Percentiles rank a stretch among this genome's conserved stretches.
phyloP scores from a whole-genome alignment of 2,888 invertebrate genomes.

The Cosmorhoe ocellata region DNA sequence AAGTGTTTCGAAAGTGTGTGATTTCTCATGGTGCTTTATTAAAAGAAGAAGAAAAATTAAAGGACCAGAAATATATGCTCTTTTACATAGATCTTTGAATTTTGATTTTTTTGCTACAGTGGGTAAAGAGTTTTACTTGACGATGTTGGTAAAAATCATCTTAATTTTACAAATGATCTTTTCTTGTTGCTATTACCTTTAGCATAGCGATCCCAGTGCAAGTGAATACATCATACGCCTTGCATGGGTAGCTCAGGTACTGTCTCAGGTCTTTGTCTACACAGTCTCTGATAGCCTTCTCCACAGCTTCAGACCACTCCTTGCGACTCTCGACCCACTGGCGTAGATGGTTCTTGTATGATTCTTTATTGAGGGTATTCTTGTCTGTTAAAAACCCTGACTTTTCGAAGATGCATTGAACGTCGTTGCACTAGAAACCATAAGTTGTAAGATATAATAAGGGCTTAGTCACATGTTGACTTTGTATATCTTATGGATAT shows the following conservation, averaged over 20 bases:
- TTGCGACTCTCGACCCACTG: slow-evolving; percentile 59
- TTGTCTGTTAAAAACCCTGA: slow-evolving; percentile 66
- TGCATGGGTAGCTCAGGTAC: slow-evolving; percentile 63
- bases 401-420: slow-evolving; percentile 71
- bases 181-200: no score
- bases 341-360: slow-evolving; percentile 56
- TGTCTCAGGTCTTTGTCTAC: slow-evolving; percentile 67
- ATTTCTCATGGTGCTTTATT: neutral
- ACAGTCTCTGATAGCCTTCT: slow-evolving; percentile 66
- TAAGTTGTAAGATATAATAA: neutral
- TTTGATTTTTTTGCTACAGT: no score
- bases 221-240: slow-evolving; percentile 70
- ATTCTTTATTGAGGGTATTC: slow-evolving; percentile 62
- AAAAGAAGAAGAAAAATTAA: no score
- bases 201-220: slow-evolving; percentile 75
- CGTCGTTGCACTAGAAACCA: slow-evolving; percentile 61
- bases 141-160: no score
- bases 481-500: no score
- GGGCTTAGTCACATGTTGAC: no score
- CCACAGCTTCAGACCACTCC: slow-evolving; percentile 60
- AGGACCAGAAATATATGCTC: no score
- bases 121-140: no score
- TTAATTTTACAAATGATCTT: no score
- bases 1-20: slow-evolving; percentile 23
- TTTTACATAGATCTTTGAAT: no score